Base-by-base conservation (phyloP, 2,888 invertebrate genomes). In the Endotricha flammealis region DNA sequence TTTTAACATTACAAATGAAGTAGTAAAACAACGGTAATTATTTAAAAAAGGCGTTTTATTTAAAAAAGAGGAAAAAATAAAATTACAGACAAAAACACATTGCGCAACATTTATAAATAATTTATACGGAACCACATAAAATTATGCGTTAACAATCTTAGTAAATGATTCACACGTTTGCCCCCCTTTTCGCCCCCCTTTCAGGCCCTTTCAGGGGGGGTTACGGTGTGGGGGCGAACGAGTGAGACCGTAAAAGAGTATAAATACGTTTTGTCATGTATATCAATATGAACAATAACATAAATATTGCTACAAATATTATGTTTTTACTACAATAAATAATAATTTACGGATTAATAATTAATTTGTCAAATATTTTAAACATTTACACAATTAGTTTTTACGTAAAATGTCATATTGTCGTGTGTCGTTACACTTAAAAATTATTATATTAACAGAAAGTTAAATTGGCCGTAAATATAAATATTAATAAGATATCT, bases 81-180 rank as follows among this genome's bases (percentile, higher is more conserved):
- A 69, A 70, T 78, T 69, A 80, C 73, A 75, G 62, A 67, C 41
- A 36, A 64, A 65, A 80, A 80, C 73, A 80, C 73, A 74, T 70
- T 67, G 66, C 73, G 72, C 74, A 82, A 83, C 80, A 79, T 80
- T 78, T 77, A 80, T 77, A 80, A 70, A 79, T 66, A 72, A 53
- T 47, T 47, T 57, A 49, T 59, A 69, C 66, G 60, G 64, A 76
- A 71, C 69, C 74, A 73, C 69, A 68, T 72, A 73, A 60, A 57
- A 65, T 59, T 71, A 78, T 70, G 70, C 70, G 64, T 69, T 66
- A 80, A 77, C 73, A 77, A 68, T 57, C 61, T 67, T 70, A 67
- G 50, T 62, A 58, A 57, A 55, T n/a, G n/a, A n/a, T n/a, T n/a
- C n/a, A n/a, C n/a, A n/a, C n/a, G n/a, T n/a, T n/a, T n/a, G n/a